phyloP scores from a whole-genome alignment of 2,797 vertebrate genomes.

The Pteropus rufus region DNA sequence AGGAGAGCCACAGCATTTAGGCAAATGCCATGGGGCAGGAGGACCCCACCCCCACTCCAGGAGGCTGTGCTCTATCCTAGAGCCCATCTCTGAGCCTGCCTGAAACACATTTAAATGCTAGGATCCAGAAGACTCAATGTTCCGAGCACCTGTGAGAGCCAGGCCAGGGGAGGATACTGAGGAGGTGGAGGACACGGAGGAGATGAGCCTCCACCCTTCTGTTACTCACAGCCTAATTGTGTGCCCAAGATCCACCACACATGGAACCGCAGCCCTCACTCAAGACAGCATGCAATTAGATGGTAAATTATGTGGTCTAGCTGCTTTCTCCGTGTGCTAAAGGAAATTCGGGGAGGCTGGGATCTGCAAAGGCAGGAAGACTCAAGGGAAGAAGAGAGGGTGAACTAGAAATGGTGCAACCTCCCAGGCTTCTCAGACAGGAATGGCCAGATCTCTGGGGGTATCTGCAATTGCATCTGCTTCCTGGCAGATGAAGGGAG shows the following conservation, averaged over 20 bases:
- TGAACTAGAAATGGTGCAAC: not conserved
- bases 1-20: not conserved
- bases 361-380: not conserved
- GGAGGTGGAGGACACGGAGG: not conserved
- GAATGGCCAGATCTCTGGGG: not conserved
- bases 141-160: not conserved
- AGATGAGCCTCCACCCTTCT: not conserved
- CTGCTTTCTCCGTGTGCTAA: not conserved
- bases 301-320: slow-evolving; percentile 16
- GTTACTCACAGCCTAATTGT: slow-evolving; percentile 5
- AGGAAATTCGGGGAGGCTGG: not conserved
- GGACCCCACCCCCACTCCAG: not conserved
- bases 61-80: not conserved
- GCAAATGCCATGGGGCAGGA: not conserved
- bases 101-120: not conserved
- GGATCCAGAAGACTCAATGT: not conserved
- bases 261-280: slow-evolving; percentile 34
- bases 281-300: slow-evolving; percentile 53
- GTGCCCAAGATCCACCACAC: slow-evolving; percentile 20
- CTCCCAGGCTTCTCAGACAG: not conserved
- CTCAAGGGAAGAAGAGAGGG: not conserved
- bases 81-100: not conserved
- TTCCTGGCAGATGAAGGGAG: not conserved
- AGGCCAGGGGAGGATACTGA: not conserved
- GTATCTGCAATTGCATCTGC: not conserved